Conservation (phyloP, 2,797 vertebrate species). For the Sebastolobus alascanus region DNA sequence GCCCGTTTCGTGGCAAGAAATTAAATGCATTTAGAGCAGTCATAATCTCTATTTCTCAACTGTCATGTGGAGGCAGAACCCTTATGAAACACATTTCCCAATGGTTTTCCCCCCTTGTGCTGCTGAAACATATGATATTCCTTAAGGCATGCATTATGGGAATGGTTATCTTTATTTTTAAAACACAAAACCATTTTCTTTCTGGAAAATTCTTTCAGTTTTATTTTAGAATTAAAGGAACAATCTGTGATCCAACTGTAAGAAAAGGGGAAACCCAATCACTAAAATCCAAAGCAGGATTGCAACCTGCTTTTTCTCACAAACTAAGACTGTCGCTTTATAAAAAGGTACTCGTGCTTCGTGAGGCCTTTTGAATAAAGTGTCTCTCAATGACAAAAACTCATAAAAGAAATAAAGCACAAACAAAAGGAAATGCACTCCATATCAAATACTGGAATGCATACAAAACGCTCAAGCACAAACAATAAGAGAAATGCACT, state of each 20-base stretch:
- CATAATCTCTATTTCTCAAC: conserved; percentile 84
- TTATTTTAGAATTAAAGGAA: conserved; percentile 17
- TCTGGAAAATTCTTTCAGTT: conserved; percentile 21
- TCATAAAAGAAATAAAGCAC: neutral
- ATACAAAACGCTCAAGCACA: neutral
- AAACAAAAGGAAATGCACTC: neutral
- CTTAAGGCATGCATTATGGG: conserved; percentile 60
- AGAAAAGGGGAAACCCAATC: neutral
- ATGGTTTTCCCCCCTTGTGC: conserved; percentile 11
- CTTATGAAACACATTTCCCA: conserved; percentile 72
- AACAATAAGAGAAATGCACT: neutral
- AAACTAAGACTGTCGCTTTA: neutral
- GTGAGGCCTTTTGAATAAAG: neutral
- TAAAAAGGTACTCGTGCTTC: neutral
- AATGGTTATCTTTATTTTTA: conserved; percentile 51
- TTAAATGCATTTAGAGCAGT: conserved; percentile 84
- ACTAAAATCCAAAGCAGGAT: conserved; percentile 15
- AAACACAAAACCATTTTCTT: neutral
- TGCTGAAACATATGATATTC: conserved; percentile 54
- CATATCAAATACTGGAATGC: neutral
- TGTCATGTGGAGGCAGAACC: conserved; percentile 69
- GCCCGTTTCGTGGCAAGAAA: conserved; percentile 85
- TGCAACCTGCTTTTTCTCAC: neutral
- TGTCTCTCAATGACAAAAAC: neutral
- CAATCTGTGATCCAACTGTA: neutral